Conservation (phyloP, 2,797 vertebrate species). For the Sitta carolinensis region DNA sequence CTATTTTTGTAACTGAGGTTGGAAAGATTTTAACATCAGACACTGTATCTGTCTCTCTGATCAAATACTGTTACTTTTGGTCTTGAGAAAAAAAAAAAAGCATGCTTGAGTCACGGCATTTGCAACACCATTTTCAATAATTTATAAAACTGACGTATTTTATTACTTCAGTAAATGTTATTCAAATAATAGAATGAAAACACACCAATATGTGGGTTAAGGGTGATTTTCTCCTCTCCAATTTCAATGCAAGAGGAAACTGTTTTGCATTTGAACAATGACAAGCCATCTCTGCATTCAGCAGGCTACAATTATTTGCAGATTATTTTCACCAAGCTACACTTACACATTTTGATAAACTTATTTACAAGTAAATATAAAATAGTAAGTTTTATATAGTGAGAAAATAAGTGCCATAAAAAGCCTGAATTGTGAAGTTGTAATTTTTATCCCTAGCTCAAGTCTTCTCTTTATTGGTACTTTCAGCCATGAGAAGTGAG, state of each 20-base stretch:
- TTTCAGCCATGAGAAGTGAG: neutral
- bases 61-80: neutral
- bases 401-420: neutral
- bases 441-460: neutral
- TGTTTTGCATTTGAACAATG: neutral
- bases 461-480: neutral
- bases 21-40: conserved; percentile 40
- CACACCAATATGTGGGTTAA: neutral
- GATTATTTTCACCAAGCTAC: neutral
- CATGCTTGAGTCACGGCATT: neutral
- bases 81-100: neutral
- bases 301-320: neutral
- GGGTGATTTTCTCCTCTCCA: neutral
- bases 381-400: neutral
- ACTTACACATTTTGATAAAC: neutral
- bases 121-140: neutral
- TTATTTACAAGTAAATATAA: neutral
- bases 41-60: conserved; percentile 3
- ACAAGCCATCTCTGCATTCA: neutral
- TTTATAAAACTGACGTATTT: neutral
- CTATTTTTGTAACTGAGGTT: conserved; percentile 47
- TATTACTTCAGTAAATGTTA: neutral
- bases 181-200: neutral
- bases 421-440: neutral
- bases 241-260: neutral